A percentile compares a stretch with the other conserved stretches of the same genome.
Evolutionary conservation across 2,888 invertebrate species (phyloP).

Genomic region (Leucoma salicis): DNA sequence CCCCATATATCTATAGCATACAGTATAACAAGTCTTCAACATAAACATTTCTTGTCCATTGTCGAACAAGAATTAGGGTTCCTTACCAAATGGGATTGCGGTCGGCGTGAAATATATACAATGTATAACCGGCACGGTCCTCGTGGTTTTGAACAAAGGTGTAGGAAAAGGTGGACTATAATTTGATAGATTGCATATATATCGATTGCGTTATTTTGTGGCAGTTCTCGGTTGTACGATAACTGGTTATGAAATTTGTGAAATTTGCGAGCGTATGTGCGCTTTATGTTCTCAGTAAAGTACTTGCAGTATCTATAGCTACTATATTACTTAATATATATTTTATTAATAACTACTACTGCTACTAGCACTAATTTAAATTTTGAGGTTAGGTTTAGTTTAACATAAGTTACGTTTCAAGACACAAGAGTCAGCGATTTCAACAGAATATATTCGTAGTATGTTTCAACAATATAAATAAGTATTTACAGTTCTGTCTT

Average conservation of each 20-base stretch:
- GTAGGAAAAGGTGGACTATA: constrained; percentile 29
- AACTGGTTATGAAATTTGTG: no score
- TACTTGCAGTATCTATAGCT: no score
- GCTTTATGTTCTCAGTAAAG: no score
- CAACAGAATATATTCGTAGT: no score
- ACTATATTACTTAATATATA: no score
- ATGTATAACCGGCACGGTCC: constrained; percentile 22
- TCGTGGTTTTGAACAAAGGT: constrained; percentile 13
- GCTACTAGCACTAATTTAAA: no score
- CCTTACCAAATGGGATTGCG: constrained; percentile 44
- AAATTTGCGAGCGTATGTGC: no score
- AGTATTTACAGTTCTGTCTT: no score
- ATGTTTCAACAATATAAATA: no score
- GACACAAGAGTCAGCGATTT: constrained; percentile 6
- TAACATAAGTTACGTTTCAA: constrained; percentile 8
- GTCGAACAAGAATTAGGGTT: constrained; percentile 40
- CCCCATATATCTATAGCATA: constrained; percentile 2
- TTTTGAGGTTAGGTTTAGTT: constrained; percentile 8
- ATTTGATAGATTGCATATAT: constrained; percentile 26
- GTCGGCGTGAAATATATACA: constrained; percentile 41
- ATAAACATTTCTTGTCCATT: constrained; percentile 41
- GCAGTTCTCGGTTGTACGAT: no score
- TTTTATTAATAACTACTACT: no score
- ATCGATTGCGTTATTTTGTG: constrained; percentile 11
- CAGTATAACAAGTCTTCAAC: constrained; percentile 17